phyloP scores from a whole-genome alignment of 2,113 vertebrate species.

The Mellivora capensis region DNA sequence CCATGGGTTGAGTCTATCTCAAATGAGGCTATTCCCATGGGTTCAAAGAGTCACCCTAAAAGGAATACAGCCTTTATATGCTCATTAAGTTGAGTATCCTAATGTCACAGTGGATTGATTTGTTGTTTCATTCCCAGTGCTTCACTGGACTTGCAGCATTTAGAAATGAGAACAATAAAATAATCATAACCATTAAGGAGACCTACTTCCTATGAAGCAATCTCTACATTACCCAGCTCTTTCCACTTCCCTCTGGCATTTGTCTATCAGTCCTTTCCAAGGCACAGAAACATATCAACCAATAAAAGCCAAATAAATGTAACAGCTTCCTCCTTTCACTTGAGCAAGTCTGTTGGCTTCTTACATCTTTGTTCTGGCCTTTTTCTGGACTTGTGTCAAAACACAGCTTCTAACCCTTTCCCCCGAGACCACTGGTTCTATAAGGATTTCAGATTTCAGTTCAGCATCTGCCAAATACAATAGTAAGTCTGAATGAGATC shows the following conservation, averaged over 20 bases:
- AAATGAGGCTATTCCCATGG: not conserved
- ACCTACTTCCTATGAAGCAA: not conserved
- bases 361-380: not conserved
- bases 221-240: not conserved
- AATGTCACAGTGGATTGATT: not conserved
- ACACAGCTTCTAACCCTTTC: not conserved
- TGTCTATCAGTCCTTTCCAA: not conserved
- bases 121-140: not conserved
- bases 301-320: not conserved
- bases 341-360: not conserved
- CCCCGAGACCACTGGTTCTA: not conserved
- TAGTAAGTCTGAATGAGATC: not conserved
- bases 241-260: not conserved
- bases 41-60: not conserved
- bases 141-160: not conserved
- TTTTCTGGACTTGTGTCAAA: slow-evolving; percentile 21
- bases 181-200: not conserved
- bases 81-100: not conserved
- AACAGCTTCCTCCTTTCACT: not conserved
- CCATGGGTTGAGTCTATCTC: not conserved
- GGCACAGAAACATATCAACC: not conserved
- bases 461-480: not conserved
- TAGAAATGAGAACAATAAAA: not conserved
- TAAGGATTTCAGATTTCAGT: not conserved
- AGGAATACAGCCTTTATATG: not conserved